Percentiles rank a stretch among this genome's conserved stretches.
Conservation (phyloP, 1,140 invertebrate genomes). For the Diplogasteroides magnus region DNA sequence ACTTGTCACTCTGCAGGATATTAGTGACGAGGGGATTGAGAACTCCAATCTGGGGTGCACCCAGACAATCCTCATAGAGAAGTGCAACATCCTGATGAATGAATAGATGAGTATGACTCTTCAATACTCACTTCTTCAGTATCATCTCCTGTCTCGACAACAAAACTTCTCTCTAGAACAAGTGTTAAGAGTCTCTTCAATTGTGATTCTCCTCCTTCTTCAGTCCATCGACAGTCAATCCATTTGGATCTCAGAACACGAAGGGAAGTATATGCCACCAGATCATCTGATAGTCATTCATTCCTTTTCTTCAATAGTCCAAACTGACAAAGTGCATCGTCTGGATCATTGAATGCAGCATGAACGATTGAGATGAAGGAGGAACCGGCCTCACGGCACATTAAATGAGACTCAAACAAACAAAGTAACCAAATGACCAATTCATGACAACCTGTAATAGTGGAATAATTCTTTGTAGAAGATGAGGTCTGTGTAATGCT, state of each 20-base stretch:
- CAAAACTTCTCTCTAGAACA: constrained; percentile 22
- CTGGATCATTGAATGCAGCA: constrained; percentile 47
- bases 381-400: constrained; percentile 58
- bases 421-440: constrained; percentile 44
- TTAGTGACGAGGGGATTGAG: constrained; percentile 18
- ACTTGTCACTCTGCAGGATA: constrained; percentile 9
- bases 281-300: neutral
- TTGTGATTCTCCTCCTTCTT: constrained; percentile 9
- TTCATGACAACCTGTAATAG: constrained; percentile 33
- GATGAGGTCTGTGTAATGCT: constrained; percentile 16
- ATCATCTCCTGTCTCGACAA: constrained; percentile 27
- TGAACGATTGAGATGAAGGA: constrained; percentile 60
- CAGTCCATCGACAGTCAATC: constrained; percentile 3
- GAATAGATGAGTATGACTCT: neutral
- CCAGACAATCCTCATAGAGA: constrained; percentile 20
- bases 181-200: constrained; percentile 23
- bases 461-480: constrained; percentile 21
- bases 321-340: constrained; percentile 46
- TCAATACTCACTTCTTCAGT: neutral
- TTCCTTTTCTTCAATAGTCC: constrained; percentile 4
- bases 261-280: neutral
- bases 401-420: constrained; percentile 58
- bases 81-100: constrained; percentile 8
- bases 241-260: neutral
- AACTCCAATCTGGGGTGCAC: constrained; percentile 21